Percentiles rank a stretch among this genome's conserved stretches.
Conservation (phyloP, 2,797 vertebrate species). For the Alauda arvensis region DNA sequence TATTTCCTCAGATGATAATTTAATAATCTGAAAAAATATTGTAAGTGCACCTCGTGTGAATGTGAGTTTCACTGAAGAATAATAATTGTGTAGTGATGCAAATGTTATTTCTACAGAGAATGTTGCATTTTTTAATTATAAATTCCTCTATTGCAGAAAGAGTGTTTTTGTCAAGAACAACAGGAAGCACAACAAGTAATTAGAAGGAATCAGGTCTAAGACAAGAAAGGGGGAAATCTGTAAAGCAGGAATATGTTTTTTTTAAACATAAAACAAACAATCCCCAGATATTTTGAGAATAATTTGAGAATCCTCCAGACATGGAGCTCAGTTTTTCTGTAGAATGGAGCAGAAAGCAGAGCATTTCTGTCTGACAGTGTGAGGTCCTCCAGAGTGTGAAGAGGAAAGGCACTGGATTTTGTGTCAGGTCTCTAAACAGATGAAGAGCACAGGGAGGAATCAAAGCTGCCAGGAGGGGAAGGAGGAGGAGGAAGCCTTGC, state of each 20-base stretch:
- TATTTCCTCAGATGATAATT: slow-evolving; percentile 15
- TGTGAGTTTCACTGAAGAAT: slow-evolving; percentile 17
- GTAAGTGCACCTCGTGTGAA: slow-evolving; percentile 19
- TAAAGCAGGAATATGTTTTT: neutral
- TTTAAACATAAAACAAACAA: neutral
- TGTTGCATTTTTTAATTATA: neutral
- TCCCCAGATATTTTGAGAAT: neutral
- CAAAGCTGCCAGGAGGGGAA: neutral
- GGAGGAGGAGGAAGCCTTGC: neutral
- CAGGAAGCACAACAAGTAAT: neutral
- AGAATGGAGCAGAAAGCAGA: neutral
- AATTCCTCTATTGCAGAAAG: neutral
- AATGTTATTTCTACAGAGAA: neutral
- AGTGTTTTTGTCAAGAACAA: neutral
- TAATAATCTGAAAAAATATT: neutral
- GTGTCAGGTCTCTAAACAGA: neutral
- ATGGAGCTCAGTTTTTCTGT: neutral
- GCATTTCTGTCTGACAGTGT: neutral
- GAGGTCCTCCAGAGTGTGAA: neutral
- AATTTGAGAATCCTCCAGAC: neutral
- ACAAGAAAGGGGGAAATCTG: neutral
- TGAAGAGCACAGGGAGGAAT: neutral
- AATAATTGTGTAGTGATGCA: slow-evolving; percentile 8
- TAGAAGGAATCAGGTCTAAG: neutral
- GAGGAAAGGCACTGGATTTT: neutral